Conservation (phyloP, 2,797 vertebrate genomes). For the Capromys pilorides region DNA sequence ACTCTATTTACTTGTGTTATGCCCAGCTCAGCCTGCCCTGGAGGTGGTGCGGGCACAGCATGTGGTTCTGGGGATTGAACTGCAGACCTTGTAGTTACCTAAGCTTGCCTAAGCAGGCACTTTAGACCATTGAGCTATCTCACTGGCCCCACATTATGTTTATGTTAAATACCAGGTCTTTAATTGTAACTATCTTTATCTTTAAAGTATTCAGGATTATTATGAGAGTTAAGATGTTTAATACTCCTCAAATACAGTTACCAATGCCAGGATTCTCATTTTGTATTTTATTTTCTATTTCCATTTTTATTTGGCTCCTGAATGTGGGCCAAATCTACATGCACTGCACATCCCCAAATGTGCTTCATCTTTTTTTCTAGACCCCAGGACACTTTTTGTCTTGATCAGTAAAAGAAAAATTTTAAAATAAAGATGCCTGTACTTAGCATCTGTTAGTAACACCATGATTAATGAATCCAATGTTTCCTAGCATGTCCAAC, state of each 20-base stretch:
- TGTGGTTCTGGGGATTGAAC: too few species aligned
- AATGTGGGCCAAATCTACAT: slow-evolving; percentile 73
- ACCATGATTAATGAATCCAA: slow-evolving; percentile 78
- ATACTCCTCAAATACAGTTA: slow-evolving; percentile 72
- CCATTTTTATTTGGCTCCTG: slow-evolving; percentile 32
- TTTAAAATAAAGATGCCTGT: slow-evolving; percentile 76
- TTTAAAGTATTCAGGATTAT: slow-evolving; percentile 68
- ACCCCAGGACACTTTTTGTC: slow-evolving; percentile 46
- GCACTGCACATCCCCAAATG: slow-evolving; percentile 61
- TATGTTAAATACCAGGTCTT: slow-evolving; percentile 49
- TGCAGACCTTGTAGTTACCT: too few species aligned
- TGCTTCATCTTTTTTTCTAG: slow-evolving; percentile 58
- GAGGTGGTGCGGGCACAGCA: too few species aligned
- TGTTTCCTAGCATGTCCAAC: slow-evolving; percentile 80
- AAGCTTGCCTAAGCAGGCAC: too few species aligned
- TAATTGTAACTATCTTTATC: slow-evolving; percentile 61
- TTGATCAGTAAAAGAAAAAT: slow-evolving; percentile 70
- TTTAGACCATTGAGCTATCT: too few species aligned
- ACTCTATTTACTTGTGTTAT: too few species aligned
- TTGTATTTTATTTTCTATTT: slow-evolving; percentile 71
- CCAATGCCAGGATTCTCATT: slow-evolving; percentile 41
- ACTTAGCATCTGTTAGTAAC: slow-evolving; percentile 80
- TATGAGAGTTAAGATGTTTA: slow-evolving; percentile 77
- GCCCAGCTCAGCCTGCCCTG: too few species aligned
- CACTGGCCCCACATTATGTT: neutral